These are phyloP conservation scores for Macrocentrus cingulum DNA, from an alignment of 1,140 invertebrate species.

Conservation along the genomic window DNA sequence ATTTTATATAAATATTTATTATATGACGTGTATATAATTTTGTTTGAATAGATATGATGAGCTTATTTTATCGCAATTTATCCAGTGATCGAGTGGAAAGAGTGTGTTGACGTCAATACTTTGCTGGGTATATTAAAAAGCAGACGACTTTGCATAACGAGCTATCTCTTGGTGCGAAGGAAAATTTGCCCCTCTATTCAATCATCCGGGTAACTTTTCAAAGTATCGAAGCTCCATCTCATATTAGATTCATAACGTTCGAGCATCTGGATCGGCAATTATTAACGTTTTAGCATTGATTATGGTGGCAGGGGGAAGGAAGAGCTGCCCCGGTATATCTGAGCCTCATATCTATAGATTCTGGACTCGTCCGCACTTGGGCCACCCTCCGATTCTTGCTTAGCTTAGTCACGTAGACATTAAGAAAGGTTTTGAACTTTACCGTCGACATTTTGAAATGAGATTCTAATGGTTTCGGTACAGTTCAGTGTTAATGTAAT, in stretches of 20 bases:
- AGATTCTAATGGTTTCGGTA: background rate
- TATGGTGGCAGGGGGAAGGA: too few species aligned
- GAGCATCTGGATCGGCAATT: conserved; percentile 18
- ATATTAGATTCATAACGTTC: conserved; percentile 11
- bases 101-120: background rate
- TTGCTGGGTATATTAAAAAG: background rate
- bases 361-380: background rate
- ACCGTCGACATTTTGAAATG: background rate
- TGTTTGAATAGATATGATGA: too few species aligned
- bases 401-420: background rate
- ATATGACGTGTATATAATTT: too few species aligned
- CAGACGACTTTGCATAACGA: background rate
- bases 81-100: conserved; percentile 1
- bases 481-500: too few species aligned
- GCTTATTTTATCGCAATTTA: conserved; percentile 2
- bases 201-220: background rate
- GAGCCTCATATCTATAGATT: background rate
- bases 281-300: conserved; percentile 18
- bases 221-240: conserved; percentile 7
- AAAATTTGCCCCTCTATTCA: background rate
- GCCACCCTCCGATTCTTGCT: too few species aligned
- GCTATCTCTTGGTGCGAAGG: background rate
- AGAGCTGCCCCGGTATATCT: background rate
- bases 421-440: background rate
- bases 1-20: too few species aligned